phyloP scores from a whole-genome alignment of 2,888 invertebrate genomes.

The Encarsia formosa region DNA sequence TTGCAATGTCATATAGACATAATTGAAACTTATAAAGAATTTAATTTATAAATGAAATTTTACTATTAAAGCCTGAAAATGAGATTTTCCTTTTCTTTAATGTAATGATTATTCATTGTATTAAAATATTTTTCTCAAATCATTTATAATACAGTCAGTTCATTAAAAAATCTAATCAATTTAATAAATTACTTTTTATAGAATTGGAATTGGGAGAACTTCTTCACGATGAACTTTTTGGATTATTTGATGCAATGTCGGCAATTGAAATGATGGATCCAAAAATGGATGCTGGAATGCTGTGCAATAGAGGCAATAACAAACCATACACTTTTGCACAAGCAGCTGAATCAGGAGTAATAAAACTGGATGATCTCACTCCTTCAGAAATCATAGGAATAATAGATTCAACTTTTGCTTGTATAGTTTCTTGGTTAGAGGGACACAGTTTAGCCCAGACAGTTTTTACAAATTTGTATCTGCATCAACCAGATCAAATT shows the following conservation, averaged over 20 bases:
- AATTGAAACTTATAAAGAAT: too few species aligned
- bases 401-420: constrained; percentile 89
- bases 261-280: constrained; percentile 99
- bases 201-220: constrained; percentile 86
- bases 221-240: constrained; percentile 85
- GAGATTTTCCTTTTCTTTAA: too few species aligned
- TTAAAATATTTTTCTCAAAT: too few species aligned
- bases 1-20: too few species aligned
- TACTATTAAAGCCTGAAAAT: too few species aligned
- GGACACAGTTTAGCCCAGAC: constrained; percentile 96
- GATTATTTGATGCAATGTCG: constrained; percentile 97
- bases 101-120: too few species aligned
- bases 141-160: neutral
- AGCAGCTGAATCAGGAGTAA: constrained; percentile 73
- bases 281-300: constrained; percentile 99
- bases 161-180: neutral
- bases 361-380: constrained; percentile 74
- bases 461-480: constrained; percentile 91
- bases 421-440: constrained; percentile 95
- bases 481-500: constrained; percentile 85
- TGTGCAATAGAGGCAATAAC: constrained; percentile 82
- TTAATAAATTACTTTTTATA: constrained; percentile 41
- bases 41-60: too few species aligned
- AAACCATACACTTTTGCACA: constrained; percentile 84
- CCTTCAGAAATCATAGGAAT: constrained; percentile 83